These are phyloP conservation scores for Girardia tigrina DNA, from an alignment of 2,888 invertebrate species.

Conservation along the genomic window DNA sequence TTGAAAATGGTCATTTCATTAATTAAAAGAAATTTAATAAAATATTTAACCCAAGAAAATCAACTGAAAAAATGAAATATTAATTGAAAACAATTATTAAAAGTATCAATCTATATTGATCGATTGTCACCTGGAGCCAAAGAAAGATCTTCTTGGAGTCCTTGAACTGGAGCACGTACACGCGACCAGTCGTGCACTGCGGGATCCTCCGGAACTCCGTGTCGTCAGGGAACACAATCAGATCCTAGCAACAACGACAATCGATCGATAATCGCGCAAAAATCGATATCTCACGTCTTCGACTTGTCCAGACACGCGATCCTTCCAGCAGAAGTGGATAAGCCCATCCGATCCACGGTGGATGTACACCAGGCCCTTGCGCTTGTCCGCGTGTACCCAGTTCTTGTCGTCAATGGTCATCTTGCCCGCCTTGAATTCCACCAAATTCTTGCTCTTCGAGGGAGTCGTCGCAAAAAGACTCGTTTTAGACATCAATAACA, in stretches of 20 bases:
- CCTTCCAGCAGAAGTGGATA: conserved; percentile 99
- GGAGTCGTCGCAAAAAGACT: background rate
- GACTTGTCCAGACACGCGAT: conserved; percentile 73
- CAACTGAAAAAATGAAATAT: background rate
- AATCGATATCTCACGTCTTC: conserved; percentile 65
- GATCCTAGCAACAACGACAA: conserved; percentile 55
- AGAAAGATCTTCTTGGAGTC: conserved; percentile 85
- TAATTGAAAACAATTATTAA: background rate
- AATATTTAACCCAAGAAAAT: too few relatives aligned
- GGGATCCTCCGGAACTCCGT: conserved; percentile 85
- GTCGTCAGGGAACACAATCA: conserved; percentile 95
- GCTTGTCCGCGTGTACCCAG: conserved; percentile 69
- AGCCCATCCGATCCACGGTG: conserved; percentile 89
- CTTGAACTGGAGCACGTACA: conserved; percentile 86
- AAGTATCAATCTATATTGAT: background rate
- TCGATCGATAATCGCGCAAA: background rate
- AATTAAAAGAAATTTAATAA: too few relatives aligned
- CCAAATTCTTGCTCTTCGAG: conserved; percentile 55
- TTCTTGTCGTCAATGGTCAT: conserved; percentile 74
- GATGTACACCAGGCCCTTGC: conserved; percentile 83
- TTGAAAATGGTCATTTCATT: too few relatives aligned
- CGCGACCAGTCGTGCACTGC: conserved; percentile 87
- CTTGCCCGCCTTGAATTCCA: conserved; percentile 85
- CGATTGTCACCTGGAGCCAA: conserved; percentile 72
- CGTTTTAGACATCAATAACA: background rate